Evolutionary conservation across 2,888 invertebrate genomes (phyloP).

Genomic region (Volucella inanis): DNA sequence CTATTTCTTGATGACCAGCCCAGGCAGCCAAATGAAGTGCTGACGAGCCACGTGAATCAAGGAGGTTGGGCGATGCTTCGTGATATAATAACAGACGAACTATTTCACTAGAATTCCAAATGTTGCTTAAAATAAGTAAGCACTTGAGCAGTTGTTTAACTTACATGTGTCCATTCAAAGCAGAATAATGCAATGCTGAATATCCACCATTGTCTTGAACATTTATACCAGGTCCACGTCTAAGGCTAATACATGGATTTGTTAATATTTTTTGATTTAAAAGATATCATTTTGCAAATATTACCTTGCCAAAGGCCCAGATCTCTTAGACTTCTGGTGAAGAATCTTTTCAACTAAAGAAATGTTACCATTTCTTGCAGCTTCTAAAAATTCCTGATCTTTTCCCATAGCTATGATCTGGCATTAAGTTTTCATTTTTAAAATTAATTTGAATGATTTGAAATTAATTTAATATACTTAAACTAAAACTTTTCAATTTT

Average conservation of each 20-base stretch:
- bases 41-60: constrained; percentile 95
- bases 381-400: constrained; percentile 98
- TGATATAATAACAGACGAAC: constrained; percentile 92
- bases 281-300: constrained; percentile 78
- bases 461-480: neutral
- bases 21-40: constrained; percentile 97
- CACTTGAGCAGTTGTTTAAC: constrained; percentile 74
- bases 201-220: constrained; percentile 96
- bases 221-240: constrained; percentile 95
- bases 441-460: no score
- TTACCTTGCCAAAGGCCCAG: constrained; percentile 96
- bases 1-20: constrained; percentile 95
- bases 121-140: neutral
- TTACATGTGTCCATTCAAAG: constrained; percentile 96
- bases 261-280: neutral
- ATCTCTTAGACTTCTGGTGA: constrained; percentile 93
- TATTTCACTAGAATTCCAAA: constrained; percentile 86
- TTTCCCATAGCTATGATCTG: constrained; percentile 89
- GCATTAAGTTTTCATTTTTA: neutral
- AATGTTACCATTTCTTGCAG: constrained; percentile 95
- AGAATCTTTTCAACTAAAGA: constrained; percentile 95
- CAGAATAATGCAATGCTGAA: constrained; percentile 96
- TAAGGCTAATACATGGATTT: constrained; percentile 86
- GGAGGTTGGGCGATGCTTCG: constrained; percentile 92
- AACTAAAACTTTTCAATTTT: neutral